Percentiles rank a stretch among this genome's conserved stretches.
Conservation (phyloP, 2,888 invertebrate genomes). For the Lepidocyrtinus sp. region DNA sequence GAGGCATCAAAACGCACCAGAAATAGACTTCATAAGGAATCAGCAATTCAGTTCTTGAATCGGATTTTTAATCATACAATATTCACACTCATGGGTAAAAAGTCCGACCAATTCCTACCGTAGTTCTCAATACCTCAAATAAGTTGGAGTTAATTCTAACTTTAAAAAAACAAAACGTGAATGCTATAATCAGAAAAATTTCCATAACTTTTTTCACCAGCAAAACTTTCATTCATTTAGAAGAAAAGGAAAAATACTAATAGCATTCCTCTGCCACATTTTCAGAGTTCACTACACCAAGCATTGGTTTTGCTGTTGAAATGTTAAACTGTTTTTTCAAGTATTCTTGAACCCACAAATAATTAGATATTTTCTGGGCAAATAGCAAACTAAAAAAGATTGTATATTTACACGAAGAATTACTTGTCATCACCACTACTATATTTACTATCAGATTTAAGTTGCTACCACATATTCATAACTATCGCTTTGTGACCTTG, state of each 20-base stretch:
- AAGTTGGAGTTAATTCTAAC: neutral
- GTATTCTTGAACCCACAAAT: neutral
- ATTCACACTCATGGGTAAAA: neutral
- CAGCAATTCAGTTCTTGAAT: neutral
- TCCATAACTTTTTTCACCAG: neutral
- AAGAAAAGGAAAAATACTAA: neutral
- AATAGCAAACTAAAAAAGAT: neutral
- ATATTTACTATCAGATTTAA: no score
- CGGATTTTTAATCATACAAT: neutral
- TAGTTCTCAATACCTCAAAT: neutral
- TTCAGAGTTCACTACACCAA: no score
- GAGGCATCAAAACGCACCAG: neutral
- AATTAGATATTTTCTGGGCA: constrained; percentile 8
- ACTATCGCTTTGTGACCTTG: no score
- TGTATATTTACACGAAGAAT: neutral
- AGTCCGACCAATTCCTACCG: neutral
- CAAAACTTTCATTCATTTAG: neutral
- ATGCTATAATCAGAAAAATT: neutral
- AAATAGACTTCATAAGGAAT: neutral
- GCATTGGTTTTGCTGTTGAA: no score
- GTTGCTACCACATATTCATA: no score
- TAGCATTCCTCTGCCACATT: neutral
- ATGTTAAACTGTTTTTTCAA: no score
- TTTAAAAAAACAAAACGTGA: neutral
- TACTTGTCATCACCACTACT: no score